Conservation (phyloP, 1,140 invertebrate species). For the Drosophila melanogaster region Release_6_plus_ISO1_MT NC_004354.4:19046001-19046500, state of each 20-base stretch:
- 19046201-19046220: conserved; percentile 66
- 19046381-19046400: conserved; percentile 77
- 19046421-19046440: neutral
- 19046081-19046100: no score
- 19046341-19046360: conserved; percentile 79
- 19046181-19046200: conserved; percentile 16
- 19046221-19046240: conserved; percentile 81
- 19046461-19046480: neutral
- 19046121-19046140: neutral
- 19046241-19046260: conserved; percentile 56
- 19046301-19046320: conserved; percentile 17
- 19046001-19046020: no score
- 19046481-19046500: conserved; percentile 27
- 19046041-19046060: no score
- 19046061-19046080: no score
- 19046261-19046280: neutral
- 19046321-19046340: conserved; percentile 52
- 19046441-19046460: neutral
- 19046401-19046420: conserved; percentile 37
- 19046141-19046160: neutral
- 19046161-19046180: neutral
- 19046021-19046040: no score
- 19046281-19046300: conserved; percentile 3
- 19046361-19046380: conserved; percentile 80
- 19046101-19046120: no score